Evolutionary conservation across 2,888 invertebrate species (phyloP).

Genomic region (Tipula helvola): DNA sequence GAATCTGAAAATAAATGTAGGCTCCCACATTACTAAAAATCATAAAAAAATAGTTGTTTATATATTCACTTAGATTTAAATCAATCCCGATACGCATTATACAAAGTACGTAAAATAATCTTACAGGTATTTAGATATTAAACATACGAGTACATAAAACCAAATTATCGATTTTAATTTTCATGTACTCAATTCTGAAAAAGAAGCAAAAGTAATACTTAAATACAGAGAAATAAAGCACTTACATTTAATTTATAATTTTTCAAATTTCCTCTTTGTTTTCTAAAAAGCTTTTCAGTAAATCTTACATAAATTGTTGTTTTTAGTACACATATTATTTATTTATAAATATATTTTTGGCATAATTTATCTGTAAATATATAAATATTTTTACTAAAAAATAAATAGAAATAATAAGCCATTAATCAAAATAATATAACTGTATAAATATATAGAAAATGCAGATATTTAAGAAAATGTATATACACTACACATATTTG

Average conservation of each 20-base stretch:
- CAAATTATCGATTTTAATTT: neutral
- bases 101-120: too few species aligned
- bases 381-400: neutral
- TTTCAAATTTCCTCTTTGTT: neutral
- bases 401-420: neutral
- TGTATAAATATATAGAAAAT: neutral
- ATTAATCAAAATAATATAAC: neutral
- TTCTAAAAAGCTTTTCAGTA: neutral
- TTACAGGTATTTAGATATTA: too few species aligned
- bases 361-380: neutral
- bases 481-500: neutral
- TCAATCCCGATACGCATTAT: too few species aligned
- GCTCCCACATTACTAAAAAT: too few species aligned
- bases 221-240: neutral
- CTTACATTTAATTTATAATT: neutral
- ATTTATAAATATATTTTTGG: neutral
- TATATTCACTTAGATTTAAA: too few species aligned
- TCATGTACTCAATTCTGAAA: neutral
- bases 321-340: neutral
- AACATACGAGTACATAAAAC: neutral
- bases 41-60: too few species aligned
- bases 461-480: neutral
- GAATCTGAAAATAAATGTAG: too few species aligned
- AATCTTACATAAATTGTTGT: neutral
- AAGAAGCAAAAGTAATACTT: neutral